Evolutionary conservation across 1,140 invertebrate species (phyloP).

Genomic region (Pteromalus puparum): DNA sequence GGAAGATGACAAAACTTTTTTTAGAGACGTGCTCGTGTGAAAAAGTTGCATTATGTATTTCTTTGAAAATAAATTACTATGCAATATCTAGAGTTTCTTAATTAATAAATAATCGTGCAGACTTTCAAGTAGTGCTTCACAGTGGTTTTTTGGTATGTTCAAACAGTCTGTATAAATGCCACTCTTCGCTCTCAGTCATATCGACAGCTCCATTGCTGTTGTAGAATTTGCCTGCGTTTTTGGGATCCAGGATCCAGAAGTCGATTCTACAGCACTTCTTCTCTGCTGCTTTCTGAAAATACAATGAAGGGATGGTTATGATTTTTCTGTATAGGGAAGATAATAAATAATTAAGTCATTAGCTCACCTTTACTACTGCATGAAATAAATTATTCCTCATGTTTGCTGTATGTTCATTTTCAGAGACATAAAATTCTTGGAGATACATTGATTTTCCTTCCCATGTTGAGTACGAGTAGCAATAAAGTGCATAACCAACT

Average conservation of each 20-base stretch:
- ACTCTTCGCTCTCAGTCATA: conserved; percentile 46
- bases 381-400: conserved; percentile 34
- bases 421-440: conserved; percentile 36
- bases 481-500: conserved; percentile 50
- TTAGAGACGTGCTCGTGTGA: not conserved
- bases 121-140: not conserved
- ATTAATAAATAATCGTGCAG: conserved; percentile 29
- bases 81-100: conserved; percentile 10
- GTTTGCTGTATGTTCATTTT: conserved; percentile 23
- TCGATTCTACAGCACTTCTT: conserved; percentile 41
- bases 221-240: conserved; percentile 30
- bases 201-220: conserved; percentile 16
- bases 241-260: conserved; percentile 43
- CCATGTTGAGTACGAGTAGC: conserved; percentile 49
- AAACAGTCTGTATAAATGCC: conserved; percentile 50
- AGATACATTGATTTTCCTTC: conserved; percentile 51
- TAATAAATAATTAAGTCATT: not conserved
- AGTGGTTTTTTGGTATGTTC: conserved; percentile 33
- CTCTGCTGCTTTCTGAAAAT: conserved; percentile 33
- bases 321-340: conserved; percentile 5
- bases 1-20: not conserved
- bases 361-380: conserved; percentile 43
- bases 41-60: not conserved
- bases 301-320: not conserved
- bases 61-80: conserved; percentile 21